A percentile compares a stretch with the other conserved stretches of the same genome.
Evolutionary conservation across 2,888 invertebrate genomes (phyloP).

Genomic region (Apamea anceps): DNA sequence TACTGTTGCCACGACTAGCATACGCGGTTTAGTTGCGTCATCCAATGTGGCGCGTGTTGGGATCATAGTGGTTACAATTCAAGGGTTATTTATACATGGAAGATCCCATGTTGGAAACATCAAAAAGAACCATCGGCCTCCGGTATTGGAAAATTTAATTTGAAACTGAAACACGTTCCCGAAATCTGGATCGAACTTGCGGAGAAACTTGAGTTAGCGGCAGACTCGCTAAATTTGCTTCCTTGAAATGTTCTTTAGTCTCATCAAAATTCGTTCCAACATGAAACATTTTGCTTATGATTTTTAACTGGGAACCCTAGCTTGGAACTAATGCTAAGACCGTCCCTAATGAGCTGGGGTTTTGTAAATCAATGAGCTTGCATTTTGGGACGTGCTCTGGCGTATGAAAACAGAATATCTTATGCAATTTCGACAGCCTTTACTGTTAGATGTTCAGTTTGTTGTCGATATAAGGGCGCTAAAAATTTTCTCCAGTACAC

Average conservation of each 20-base stretch:
- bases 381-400: slow-evolving; percentile 13
- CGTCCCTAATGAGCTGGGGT: slow-evolving; percentile 21
- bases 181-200: slow-evolving; percentile 66
- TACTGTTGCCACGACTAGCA: slow-evolving; percentile 65
- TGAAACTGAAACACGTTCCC: slow-evolving; percentile 65
- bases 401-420: slow-evolving; percentile 12
- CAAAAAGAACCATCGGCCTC: slow-evolving; percentile 64
- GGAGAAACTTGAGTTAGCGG: slow-evolving; percentile 72
- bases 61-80: slow-evolving; percentile 53
- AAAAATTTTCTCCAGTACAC: slow-evolving; percentile 11
- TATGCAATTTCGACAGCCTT: slow-evolving; percentile 10
- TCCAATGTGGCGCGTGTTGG: slow-evolving; percentile 49
- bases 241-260: slow-evolving; percentile 63
- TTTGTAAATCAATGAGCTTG: slow-evolving; percentile 44
- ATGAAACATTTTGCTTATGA: slow-evolving; percentile 48
- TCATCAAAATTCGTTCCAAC: slow-evolving; percentile 41
- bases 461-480: neutral
- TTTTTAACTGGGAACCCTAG: slow-evolving; percentile 30
- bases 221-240: slow-evolving; percentile 74
- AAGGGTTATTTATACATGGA: slow-evolving; percentile 65
- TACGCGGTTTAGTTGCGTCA: slow-evolving; percentile 68
- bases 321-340: slow-evolving; percentile 22
- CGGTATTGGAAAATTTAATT: slow-evolving; percentile 66
- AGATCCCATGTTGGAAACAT: slow-evolving; percentile 60
- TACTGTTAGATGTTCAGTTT: slow-evolving; percentile 8